These are phyloP conservation scores for Syrista parreyssii DNA, from an alignment of 2,888 invertebrate genomes.

Conservation along the genomic window DNA sequence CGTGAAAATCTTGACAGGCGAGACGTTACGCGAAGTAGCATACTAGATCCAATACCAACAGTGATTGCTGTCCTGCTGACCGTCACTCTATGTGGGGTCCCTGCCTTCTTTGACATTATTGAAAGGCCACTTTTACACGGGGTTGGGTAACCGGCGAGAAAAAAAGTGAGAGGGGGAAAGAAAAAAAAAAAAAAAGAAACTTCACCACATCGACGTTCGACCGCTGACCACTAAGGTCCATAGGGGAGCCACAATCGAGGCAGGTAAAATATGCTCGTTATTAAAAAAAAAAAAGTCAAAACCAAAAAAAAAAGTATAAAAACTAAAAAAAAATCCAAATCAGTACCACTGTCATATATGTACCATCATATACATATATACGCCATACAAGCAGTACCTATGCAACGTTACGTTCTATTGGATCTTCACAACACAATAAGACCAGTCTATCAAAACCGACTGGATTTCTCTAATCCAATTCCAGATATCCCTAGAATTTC, in stretches of 20 bases:
- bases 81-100: constrained; percentile 59
- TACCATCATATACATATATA: not conserved
- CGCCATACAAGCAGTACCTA: not conserved
- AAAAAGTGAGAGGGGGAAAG: not conserved
- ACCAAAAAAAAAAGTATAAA: not conserved
- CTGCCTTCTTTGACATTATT: constrained; percentile 40
- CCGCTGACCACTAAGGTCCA: constrained; percentile 26
- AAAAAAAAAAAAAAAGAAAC: not conserved
- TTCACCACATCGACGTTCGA: constrained; percentile 36
- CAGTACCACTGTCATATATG: not conserved
- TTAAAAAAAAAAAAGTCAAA: not conserved
- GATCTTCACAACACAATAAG: not conserved
- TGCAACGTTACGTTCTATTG: not conserved
- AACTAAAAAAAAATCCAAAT: not conserved
- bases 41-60: not conserved
- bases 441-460: not conserved
- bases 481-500: not conserved
- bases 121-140: constrained; percentile 48
- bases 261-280: not conserved
- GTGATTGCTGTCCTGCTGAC: constrained; percentile 38
- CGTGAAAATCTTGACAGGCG: not conserved
- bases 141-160: constrained; percentile 25
- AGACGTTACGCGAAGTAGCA: not conserved
- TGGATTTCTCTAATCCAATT: not conserved
- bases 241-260: not conserved